Base-by-base conservation (phyloP, 2,113 vertebrate species). In the Halcyon malimbica region DNA sequence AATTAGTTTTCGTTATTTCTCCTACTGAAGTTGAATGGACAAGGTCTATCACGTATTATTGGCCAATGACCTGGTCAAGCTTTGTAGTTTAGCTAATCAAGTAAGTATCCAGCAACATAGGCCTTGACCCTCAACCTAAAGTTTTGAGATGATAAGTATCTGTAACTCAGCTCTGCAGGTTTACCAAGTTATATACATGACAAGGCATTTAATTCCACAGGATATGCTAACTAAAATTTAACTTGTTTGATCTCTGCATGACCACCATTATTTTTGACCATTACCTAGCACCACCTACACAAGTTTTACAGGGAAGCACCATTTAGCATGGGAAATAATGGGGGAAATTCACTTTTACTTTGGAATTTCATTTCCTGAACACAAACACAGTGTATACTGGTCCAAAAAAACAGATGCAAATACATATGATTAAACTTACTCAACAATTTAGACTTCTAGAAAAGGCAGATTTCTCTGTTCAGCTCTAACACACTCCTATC, bases 321-420 rank as follows among this genome's bases (percentile, higher is more conserved):
- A 59, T 6, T 48, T 82, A 31, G 9, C 2, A 33, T 14, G 15
- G 26, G 7, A 1, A 5, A 1, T 37, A 24, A 8, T 4, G 21
- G n/a, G 68, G 9, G 39, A 68, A 83, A 51, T 16, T 33, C 20
- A 28, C 15, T 13, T 68, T 64, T 77, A 35, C 64, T 88, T 81
- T 10, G 23, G 24, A 90, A 74, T 29, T 48, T 53, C 3, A 89
- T 59, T 51, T 67, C 7, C 28, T 68, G 53, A 89, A 74, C 16
- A 46, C 13, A 54, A 71, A 71, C 13, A 69, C 1, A 77, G 19
- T 12, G 16, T 24, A 13, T 31, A 65, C 1, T 69, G 21, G 25
- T 67, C 83, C 62, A 65, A 13, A 69, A 90, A 87, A 53, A 82
- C 5, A 60, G 12, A 73, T 26, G 16, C 11, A 77, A 77, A 87